These are phyloP conservation scores for Lagopus muta DNA, from an alignment of 2,113 vertebrate genomes.

Conservation along the genomic window DNA sequence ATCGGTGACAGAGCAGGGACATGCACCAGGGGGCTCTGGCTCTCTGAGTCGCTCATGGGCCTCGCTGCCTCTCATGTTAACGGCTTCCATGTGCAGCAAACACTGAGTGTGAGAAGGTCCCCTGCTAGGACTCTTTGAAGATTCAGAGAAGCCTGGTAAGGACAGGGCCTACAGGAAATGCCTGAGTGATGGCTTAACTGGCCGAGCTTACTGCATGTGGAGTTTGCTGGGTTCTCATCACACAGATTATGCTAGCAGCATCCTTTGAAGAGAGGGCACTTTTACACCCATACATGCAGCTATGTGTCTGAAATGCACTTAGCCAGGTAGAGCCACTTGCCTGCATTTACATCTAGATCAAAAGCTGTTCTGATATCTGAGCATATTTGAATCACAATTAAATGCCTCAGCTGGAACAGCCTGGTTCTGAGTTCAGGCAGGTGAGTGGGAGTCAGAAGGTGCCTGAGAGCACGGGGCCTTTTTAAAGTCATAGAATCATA, in stretches of 20 bases:
- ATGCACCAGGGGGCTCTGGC: background rate
- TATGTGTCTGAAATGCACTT: slow-evolving; percentile 16
- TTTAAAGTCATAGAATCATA: background rate
- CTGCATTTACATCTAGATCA: slow-evolving; percentile 46
- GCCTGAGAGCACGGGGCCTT: background rate
- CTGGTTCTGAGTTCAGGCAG: background rate
- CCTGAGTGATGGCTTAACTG: background rate
- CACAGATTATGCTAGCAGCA: background rate
- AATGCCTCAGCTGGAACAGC: background rate
- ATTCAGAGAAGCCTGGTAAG: background rate
- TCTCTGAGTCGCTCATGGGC: background rate
- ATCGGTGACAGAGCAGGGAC: background rate
- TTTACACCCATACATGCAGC: background rate
- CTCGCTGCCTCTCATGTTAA: background rate
- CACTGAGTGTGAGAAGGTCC: slow-evolving; percentile 20
- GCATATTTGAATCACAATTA: slow-evolving; percentile 45
- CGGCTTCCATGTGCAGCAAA: background rate
- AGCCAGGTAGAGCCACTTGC: background rate
- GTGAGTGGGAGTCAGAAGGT: slow-evolving; percentile 46
- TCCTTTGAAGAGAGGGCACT: background rate
- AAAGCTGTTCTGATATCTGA: slow-evolving; percentile 44
- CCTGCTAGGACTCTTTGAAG: background rate
- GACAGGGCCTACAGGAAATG: background rate
- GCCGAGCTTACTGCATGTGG: background rate
- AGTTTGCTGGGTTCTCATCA: background rate